Base-by-base conservation (phyloP, 2,113 vertebrate genomes). In the Scalopus aquaticus region DNA sequence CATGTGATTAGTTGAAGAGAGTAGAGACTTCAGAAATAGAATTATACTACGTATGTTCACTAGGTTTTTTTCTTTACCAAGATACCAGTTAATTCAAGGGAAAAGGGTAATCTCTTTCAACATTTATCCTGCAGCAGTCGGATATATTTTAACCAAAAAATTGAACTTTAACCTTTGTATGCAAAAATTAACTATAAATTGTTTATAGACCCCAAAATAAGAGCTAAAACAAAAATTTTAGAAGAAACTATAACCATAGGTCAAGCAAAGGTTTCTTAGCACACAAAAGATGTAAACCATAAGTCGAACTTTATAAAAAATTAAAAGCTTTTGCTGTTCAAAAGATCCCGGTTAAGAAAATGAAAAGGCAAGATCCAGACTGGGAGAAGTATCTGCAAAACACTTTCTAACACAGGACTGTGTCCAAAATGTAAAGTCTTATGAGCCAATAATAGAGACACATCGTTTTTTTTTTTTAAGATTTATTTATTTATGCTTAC, bases 251-350 rank as follows among this genome's bases (percentile, higher is more conserved):
- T 9, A 83, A 73, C 37, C 39, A 74, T 94, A 42, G 12, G 15
- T 78, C 77, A 88, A 37, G 37, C 37, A 74, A 30, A 86, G 46
- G 64, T 91, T 88, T 91, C 76, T 88, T 72, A 78, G n/a, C 37
- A 83, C 77, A 83, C 10, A 88, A 65, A 73, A 88, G 24, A 5
- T 8, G 51, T 78, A 78, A 88, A 69, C 12, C 11, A 24, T 82
- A 69, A 82, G 28, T 83, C 70, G 20, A 22, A 51, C 81, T 85
- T 80, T 15, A 56, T 95, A 22, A 81, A 58, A 81, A 76, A 54
- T 87, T 51, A 86, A 70, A 82, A 49, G 51, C 22, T n/a, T 85
- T 86, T 91, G 37, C 46, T 89, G 16, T 81, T 88, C 20, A 73
- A 60, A 93, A 84, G 37, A 73, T 10, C 32, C 20, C 13, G 86